Conservation (phyloP, 2,797 vertebrate species). For the Enteromius unitaeniatus region DNA sequence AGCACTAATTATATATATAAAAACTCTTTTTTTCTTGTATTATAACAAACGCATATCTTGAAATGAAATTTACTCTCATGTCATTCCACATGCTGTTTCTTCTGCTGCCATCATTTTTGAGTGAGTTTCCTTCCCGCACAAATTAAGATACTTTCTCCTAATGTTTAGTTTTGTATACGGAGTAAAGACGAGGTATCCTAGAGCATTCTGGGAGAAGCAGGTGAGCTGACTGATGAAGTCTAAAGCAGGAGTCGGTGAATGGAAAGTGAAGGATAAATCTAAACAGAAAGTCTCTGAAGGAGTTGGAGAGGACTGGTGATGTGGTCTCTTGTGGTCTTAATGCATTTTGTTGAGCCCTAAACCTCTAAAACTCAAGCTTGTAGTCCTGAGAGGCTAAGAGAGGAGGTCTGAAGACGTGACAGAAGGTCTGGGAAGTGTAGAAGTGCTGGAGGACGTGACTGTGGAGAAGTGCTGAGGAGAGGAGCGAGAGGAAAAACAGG, state of each 20-base stretch:
- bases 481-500: not conserved
- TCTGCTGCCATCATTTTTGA: too few species aligned
- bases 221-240: slow-evolving; percentile 21
- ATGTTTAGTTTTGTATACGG: not conserved
- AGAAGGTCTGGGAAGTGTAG: slow-evolving; percentile 75
- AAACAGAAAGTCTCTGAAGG: slow-evolving; percentile 39
- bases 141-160: not conserved
- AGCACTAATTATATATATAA: not conserved
- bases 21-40: not conserved
- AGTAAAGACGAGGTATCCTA: not conserved
- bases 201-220: slow-evolving; percentile 18
- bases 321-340: slow-evolving; percentile 62
- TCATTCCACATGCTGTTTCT: not conserved
- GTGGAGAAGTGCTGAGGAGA: slow-evolving; percentile 44
- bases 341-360: slow-evolving; percentile 64
- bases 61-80: not conserved
- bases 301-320: slow-evolving; percentile 49
- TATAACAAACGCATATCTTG: not conserved
- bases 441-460: slow-evolving; percentile 68
- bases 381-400: slow-evolving; percentile 61
- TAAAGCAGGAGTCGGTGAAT: slow-evolving; percentile 38
- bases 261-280: not conserved
- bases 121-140: not conserved
- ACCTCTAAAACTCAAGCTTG: slow-evolving; percentile 58
- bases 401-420: slow-evolving; percentile 59